Percentiles rank a stretch among this genome's conserved stretches.
These are phyloP conservation scores for Cyclophora punctaria DNA, from an alignment of 2,888 invertebrate species.

Conservation along the genomic window DNA sequence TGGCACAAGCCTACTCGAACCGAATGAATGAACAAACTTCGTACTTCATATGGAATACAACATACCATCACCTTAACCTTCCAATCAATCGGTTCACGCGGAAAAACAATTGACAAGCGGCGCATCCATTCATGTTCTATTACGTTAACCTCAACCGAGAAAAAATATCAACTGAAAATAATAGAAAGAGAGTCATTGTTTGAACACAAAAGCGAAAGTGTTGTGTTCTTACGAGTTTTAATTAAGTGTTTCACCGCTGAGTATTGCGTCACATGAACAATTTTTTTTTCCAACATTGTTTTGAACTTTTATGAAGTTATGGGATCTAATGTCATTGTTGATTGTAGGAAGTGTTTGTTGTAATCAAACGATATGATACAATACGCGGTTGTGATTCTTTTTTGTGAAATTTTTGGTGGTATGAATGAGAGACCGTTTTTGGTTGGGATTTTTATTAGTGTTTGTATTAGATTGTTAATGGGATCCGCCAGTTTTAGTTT, in stretches of 20 bases:
- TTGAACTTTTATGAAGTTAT: constrained; percentile 40
- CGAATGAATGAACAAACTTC: no score
- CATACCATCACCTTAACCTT: no score
- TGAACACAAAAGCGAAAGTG: constrained; percentile 71
- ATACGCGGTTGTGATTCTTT: not conserved
- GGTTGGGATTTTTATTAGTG: no score
- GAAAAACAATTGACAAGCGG: no score
- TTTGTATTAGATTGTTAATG: no score
- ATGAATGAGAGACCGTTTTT: not conserved
- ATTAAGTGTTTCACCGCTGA: constrained; percentile 64
- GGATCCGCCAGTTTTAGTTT: no score
- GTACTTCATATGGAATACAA: no score
- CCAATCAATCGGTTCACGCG: no score
- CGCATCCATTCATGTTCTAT: no score
- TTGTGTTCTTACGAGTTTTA: constrained; percentile 62
- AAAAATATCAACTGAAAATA: constrained; percentile 13
- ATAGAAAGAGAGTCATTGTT: constrained; percentile 51
- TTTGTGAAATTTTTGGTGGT: no score
- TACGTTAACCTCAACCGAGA: not conserved
- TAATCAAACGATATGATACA: not conserved
- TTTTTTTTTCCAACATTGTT: constrained; percentile 54
- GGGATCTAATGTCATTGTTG: constrained; percentile 10
- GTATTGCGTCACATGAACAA: constrained; percentile 53
- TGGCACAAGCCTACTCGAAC: no score
- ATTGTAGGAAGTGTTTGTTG: constrained; percentile 13